A percentile compares a stretch with the other conserved stretches of the same genome.
Evolutionary conservation across 2,888 invertebrate genomes (phyloP).

Genomic region (Heliconius charithonia): DNA sequence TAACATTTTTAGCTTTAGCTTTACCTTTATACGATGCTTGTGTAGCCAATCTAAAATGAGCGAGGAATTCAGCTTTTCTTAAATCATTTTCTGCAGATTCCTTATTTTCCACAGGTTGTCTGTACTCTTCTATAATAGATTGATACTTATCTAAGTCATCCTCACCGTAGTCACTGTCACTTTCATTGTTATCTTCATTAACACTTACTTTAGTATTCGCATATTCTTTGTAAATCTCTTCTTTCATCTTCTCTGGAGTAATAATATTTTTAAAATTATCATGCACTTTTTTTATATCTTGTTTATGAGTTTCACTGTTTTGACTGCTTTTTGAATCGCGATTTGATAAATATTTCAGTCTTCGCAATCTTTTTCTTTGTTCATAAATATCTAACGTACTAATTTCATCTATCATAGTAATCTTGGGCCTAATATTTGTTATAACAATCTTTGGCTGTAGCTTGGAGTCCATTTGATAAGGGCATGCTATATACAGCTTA

Average conservation of each 20-base stretch:
- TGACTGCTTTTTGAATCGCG: conserved; percentile 55
- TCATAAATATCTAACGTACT: conserved; percentile 83
- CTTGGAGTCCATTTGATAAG: conserved; percentile 73
- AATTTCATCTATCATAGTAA: conserved; percentile 64
- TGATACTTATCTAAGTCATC: conserved; percentile 77
- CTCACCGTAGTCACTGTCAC: conserved; percentile 79
- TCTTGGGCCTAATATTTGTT: conserved; percentile 66
- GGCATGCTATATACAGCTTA: conserved; percentile 70
- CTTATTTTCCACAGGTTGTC: conserved; percentile 30
- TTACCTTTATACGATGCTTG: conserved; percentile 85
- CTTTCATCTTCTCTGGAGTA: conserved; percentile 71
- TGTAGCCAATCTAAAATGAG: conserved; percentile 86
- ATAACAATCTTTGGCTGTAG: conserved; percentile 72
- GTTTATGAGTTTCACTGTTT: conserved; percentile 54
- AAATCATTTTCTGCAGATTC: conserved; percentile 69
- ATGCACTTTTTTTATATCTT: conserved; percentile 55
- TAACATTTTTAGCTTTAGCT: too few species aligned
- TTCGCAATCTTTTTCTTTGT: conserved; percentile 74
- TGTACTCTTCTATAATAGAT: conserved; percentile 79
- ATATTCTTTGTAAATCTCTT: conserved; percentile 74
- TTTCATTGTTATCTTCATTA: conserved; percentile 72
- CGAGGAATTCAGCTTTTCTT: conserved; percentile 83
- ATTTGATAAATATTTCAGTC: conserved; percentile 70
- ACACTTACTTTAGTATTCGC: conserved; percentile 59
- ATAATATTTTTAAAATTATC: conserved; percentile 63